Percentiles rank a stretch among this genome's conserved stretches.
phyloP scores from a whole-genome alignment of 2,113 vertebrate species.

The Mormyrus iriodes region DNA sequence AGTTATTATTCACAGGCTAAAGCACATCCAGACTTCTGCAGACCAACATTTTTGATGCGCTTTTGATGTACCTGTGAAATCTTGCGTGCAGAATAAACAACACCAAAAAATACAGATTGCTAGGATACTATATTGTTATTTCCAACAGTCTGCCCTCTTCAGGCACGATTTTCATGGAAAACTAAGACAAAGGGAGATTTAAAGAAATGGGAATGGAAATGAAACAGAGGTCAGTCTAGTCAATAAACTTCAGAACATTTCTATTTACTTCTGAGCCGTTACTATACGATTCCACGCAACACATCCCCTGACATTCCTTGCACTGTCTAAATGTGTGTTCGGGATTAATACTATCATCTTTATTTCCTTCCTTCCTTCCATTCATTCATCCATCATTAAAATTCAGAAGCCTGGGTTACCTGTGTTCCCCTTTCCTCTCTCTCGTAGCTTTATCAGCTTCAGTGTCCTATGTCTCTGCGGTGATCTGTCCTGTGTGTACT shows the following conservation, averaged over 20 bases:
- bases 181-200: neutral
- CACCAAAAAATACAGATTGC: neutral
- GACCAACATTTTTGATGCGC: neutral
- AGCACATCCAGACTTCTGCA: neutral
- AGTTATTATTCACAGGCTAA: neutral
- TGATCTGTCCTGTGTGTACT: conserved; percentile 15
- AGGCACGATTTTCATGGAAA: neutral
- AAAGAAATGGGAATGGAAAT: neutral
- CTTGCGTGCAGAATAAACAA: neutral
- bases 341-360: too few relatives aligned
- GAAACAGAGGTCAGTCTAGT: neutral
- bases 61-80: neutral
- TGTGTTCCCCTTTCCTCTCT: neutral
- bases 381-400: neutral
- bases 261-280: neutral
- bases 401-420: neutral
- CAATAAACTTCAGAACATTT: neutral
- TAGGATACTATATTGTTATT: neutral
- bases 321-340: neutral
- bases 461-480: conserved; percentile 11
- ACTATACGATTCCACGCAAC: too few relatives aligned
- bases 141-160: neutral
- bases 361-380: neutral
- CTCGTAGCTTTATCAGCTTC: neutral
- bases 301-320: too few relatives aligned